A percentile compares a stretch with the other conserved stretches of the same genome.
These are phyloP conservation scores for Hecatera dysodea DNA, from an alignment of 2,888 invertebrate species.

Conservation along the genomic window DNA sequence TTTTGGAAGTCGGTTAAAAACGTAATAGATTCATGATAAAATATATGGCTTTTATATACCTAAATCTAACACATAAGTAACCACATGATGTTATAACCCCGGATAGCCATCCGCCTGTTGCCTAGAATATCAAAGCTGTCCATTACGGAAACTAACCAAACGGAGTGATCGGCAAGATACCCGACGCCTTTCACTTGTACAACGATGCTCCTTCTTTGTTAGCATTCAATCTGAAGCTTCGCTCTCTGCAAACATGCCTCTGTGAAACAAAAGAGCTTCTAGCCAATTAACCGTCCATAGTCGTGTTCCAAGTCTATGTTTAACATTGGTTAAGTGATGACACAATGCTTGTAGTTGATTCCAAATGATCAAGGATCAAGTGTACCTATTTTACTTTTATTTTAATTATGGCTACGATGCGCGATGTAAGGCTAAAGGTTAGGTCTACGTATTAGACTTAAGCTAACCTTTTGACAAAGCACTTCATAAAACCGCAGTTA, in stretches of 20 bases:
- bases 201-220: conserved; percentile 18
- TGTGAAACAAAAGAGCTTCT: conserved; percentile 25
- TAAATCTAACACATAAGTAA: conserved; percentile 9
- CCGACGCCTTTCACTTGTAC: background rate
- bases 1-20: too few relatives aligned
- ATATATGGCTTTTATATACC: background rate
- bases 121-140: conserved; percentile 10
- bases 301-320: background rate
- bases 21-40: background rate
- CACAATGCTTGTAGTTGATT: too few relatives aligned
- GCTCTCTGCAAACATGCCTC: background rate
- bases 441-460: background rate
- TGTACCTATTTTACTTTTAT: background rate
- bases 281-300: background rate
- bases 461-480: background rate
- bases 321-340: background rate
- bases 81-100: background rate
- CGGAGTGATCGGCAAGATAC: conserved; percentile 4
- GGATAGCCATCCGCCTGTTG: conserved; percentile 2
- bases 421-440: background rate
- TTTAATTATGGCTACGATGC: too few relatives aligned
- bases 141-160: background rate
- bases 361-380: too few relatives aligned
- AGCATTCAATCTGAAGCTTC: conserved; percentile 10
- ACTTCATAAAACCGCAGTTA: conserved; percentile 13